Conservation (phyloP, 2,888 invertebrate genomes). For the Sussaba pulchella region DNA sequence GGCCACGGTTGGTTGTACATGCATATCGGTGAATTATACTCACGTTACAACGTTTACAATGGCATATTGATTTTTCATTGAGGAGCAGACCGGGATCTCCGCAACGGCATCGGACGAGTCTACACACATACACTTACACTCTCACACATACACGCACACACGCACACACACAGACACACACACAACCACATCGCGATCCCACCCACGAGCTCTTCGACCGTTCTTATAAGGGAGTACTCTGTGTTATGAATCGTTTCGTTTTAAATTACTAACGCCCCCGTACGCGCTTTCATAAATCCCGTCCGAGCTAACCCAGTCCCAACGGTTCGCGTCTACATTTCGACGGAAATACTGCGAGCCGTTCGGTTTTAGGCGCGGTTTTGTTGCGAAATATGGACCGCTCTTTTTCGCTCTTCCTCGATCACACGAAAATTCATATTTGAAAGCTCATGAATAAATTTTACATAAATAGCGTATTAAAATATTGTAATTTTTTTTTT, state of each 20-base stretch:
- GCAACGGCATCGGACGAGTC: slow-evolving; percentile 28
- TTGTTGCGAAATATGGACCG: slow-evolving; percentile 1
- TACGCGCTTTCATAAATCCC: slow-evolving; percentile 61
- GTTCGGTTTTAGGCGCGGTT: not conserved
- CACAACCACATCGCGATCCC: slow-evolving; percentile 11
- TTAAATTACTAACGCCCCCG: slow-evolving; percentile 64
- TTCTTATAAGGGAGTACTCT: slow-evolving; percentile 47
- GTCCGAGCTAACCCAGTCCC: not conserved
- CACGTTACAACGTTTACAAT: slow-evolving; percentile 38
- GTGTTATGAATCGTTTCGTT: slow-evolving; percentile 50
- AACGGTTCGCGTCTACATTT: too few species aligned
- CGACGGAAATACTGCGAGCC: too few species aligned
- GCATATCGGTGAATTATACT: slow-evolving; percentile 38
- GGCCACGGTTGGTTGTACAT: not conserved
- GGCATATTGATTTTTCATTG: slow-evolving; percentile 64
- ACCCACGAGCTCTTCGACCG: slow-evolving; percentile 23
- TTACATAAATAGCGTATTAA: not conserved
- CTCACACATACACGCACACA: slow-evolving; percentile 22
- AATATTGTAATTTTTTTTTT: not conserved
- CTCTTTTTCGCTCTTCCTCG: not conserved
- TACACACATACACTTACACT: slow-evolving; percentile 20
- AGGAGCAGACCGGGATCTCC: slow-evolving; percentile 41
- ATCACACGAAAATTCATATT: too few species aligned
- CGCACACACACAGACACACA: slow-evolving; percentile 28
- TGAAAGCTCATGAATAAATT: not conserved